Conservation (phyloP, 2,797 vertebrate genomes). For the Muscicapa striata region DNA sequence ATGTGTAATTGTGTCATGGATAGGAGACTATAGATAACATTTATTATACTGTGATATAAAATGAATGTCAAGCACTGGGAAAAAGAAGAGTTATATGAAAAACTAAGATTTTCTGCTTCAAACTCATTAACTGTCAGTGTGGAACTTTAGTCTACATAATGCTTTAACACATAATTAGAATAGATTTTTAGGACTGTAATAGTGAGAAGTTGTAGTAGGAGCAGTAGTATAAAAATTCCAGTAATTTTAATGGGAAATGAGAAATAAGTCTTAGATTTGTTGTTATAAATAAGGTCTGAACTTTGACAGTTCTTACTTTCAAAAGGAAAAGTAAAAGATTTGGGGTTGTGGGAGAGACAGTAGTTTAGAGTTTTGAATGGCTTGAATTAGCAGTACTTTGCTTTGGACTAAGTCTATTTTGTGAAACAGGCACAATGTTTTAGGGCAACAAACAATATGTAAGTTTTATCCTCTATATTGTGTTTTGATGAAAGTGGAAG, state of each 20-base stretch:
- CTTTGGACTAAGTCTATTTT: background rate
- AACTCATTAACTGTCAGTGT: background rate
- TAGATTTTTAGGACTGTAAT: background rate
- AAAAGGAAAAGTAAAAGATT: background rate
- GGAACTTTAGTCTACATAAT: background rate
- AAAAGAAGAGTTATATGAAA: background rate
- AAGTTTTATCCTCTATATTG: background rate
- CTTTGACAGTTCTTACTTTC: background rate
- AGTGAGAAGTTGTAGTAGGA: background rate
- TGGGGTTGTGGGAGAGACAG: background rate
- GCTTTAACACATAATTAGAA: background rate
- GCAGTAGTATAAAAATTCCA: background rate
- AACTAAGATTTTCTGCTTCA: background rate
- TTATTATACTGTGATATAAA: slow-evolving; percentile 40
- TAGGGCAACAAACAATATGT: background rate
- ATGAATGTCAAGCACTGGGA: background rate
- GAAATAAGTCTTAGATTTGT: background rate
- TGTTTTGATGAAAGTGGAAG: background rate
- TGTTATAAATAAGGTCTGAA: background rate
- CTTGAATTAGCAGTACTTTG: background rate
- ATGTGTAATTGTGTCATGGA: slow-evolving; percentile 10
- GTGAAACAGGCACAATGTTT: background rate
- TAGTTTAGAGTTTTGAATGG: background rate
- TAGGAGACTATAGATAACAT: background rate
- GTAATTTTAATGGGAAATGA: background rate